Percentiles rank a stretch among this genome's conserved stretches.
Conservation (phyloP, 2,113 vertebrate genomes). For the Miniopterus natalensis region DNA sequence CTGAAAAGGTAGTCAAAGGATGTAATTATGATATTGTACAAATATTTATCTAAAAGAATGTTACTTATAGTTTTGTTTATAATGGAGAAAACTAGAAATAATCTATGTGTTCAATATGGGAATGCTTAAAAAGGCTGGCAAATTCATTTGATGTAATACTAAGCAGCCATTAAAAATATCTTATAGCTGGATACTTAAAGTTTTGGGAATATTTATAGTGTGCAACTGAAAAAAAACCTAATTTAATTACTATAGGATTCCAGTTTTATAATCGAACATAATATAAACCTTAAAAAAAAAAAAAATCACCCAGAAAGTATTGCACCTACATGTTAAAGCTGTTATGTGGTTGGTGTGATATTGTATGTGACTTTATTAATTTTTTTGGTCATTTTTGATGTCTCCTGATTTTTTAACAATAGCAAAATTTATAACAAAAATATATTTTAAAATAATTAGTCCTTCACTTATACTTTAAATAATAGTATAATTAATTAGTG, state of each 20-base stretch:
- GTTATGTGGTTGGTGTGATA: background rate
- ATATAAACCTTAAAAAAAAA: background rate
- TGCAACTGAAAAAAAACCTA: background rate
- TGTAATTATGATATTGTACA: constrained; percentile 34
- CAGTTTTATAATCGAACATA: constrained; percentile 46
- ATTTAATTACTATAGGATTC: constrained; percentile 11
- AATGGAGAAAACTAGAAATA: constrained; percentile 50
- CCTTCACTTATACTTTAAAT: constrained; percentile 21
- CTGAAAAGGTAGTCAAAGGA: constrained; percentile 44
- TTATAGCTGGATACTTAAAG: background rate
- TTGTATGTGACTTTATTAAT: background rate
- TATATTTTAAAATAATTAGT: constrained; percentile 15
- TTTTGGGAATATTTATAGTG: background rate
- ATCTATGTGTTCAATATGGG: background rate
- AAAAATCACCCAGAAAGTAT: background rate
- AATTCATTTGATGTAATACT: background rate
- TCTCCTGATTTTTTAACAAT: background rate
- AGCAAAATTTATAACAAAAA: constrained; percentile 2
- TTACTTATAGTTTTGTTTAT: constrained; percentile 47
- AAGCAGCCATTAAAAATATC: constrained; percentile 1
- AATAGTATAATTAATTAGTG: background rate
- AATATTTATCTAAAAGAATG: constrained; percentile 69
- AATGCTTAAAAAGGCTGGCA: constrained; percentile 46
- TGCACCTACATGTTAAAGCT: background rate
- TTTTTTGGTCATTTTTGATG: constrained; percentile 4